Evolutionary conservation across 2,888 invertebrate genomes (phyloP).

Genomic region (Lycaena phlaeas): DNA sequence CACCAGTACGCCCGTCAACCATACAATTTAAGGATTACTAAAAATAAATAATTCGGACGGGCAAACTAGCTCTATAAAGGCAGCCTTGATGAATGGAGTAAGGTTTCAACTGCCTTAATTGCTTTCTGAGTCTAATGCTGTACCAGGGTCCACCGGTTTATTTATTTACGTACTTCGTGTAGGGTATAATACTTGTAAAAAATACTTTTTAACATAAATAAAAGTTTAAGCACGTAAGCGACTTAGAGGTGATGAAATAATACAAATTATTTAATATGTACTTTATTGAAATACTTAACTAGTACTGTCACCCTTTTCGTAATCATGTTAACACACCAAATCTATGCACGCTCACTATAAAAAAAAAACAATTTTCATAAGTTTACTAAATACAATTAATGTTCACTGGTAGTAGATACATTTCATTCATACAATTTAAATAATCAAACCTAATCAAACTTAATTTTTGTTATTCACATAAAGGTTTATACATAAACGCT

Average conservation of each 20-base stretch:
- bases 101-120: too few relatives aligned
- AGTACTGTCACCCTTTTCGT: slow-evolving; percentile 46
- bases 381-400: slow-evolving; percentile 6
- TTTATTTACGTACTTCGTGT: too few relatives aligned
- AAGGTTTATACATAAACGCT: background rate
- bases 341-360: slow-evolving; percentile 50
- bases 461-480: background rate
- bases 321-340: slow-evolving; percentile 52
- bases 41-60: too few relatives aligned
- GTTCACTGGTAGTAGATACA: slow-evolving; percentile 1
- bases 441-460: background rate
- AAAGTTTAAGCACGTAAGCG: too few relatives aligned
- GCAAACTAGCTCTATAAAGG: too few relatives aligned
- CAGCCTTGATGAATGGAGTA: too few relatives aligned
- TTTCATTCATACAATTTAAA: slow-evolving; percentile 1
- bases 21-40: too few relatives aligned
- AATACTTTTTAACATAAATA: too few relatives aligned
- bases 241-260: slow-evolving; percentile 21
- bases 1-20: too few relatives aligned
- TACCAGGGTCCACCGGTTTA: too few relatives aligned
- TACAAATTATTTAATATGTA: slow-evolving; percentile 42
- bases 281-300: slow-evolving; percentile 67
- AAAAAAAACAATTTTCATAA: slow-evolving; percentile 28
- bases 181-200: too few relatives aligned
- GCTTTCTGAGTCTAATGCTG: too few relatives aligned